Percentiles rank a stretch among this genome's conserved stretches.
Conservation (phyloP, 2,113 vertebrate genomes). For the Heterotilapia buettikoferi region DNA sequence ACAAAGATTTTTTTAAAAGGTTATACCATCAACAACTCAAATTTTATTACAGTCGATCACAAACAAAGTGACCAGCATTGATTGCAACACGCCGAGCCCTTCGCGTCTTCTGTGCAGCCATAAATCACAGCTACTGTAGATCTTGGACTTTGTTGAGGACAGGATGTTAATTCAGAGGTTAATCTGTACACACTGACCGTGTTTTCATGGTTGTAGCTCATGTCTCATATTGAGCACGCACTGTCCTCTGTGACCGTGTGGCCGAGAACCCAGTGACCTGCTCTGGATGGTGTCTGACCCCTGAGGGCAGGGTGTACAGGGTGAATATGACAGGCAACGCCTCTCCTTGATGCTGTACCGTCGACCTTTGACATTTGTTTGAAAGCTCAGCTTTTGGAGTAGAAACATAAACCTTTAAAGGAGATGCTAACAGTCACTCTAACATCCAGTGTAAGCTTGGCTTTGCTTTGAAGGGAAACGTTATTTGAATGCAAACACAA, state of each 20-base stretch:
- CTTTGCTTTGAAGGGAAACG: background rate
- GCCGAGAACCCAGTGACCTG: conserved; percentile 28
- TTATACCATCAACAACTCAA: background rate
- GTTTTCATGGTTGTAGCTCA: conserved; percentile 35
- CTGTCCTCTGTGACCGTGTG: background rate
- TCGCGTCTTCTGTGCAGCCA: background rate
- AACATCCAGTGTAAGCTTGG: background rate
- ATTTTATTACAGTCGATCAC: conserved; percentile 11
- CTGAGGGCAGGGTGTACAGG: conserved; percentile 28
- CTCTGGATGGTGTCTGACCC: conserved; percentile 48
- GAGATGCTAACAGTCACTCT: background rate
- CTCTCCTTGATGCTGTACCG: conserved; percentile 31
- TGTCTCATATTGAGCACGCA: background rate
- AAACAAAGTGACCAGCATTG: background rate
- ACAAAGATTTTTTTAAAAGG: background rate
- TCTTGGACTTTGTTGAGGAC: conserved; percentile 21
- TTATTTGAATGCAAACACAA: background rate
- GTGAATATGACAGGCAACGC: conserved; percentile 50
- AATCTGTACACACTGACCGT: conserved; percentile 43
- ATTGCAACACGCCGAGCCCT: background rate
- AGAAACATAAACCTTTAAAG: conserved; percentile 34
- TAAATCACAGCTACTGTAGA: conserved; percentile 19
- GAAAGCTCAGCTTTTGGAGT: conserved; percentile 38
- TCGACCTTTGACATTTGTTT: conserved; percentile 46
- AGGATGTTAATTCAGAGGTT: conserved; percentile 47